These are phyloP conservation scores for Metallyticus violacea DNA, from an alignment of 2,888 invertebrate species.

Conservation along the genomic window DNA sequence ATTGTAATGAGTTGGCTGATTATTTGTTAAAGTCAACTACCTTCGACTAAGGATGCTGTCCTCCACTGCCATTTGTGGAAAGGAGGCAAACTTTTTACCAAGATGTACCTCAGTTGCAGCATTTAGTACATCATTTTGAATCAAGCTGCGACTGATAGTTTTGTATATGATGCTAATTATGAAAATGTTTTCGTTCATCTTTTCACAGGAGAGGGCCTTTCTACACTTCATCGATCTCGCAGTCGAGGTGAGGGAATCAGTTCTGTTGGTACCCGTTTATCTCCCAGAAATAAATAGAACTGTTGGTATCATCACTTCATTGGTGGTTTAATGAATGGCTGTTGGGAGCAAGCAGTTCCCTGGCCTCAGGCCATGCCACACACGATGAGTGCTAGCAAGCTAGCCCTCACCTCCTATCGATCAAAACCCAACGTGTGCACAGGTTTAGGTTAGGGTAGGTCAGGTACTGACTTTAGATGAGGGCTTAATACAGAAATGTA, in stretches of 20 bases:
- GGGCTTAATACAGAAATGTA: slow-evolving; percentile 5
- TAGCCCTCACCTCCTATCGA: slow-evolving; percentile 3
- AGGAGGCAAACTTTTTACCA: too few species aligned
- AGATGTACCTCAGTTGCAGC: too few species aligned
- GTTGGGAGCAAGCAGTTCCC: not conserved
- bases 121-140: too few species aligned
- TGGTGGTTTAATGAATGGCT: not conserved
- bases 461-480: not conserved
- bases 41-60: too few species aligned
- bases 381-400: not conserved
- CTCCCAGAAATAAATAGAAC: slow-evolving; percentile 41
- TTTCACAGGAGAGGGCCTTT: slow-evolving; percentile 53
- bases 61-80: too few species aligned
- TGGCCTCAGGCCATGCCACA: not conserved
- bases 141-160: too few species aligned
- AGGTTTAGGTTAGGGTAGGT: slow-evolving; percentile 3
- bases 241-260: slow-evolving; percentile 81
- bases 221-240: slow-evolving; percentile 71
- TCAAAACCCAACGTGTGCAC: not conserved
- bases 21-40: too few species aligned
- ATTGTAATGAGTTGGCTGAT: too few species aligned
- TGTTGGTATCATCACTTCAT: not conserved
- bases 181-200: not conserved
- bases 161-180: too few species aligned
- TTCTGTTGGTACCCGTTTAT: slow-evolving; percentile 60